Percentiles rank a stretch among this genome's conserved stretches.
phyloP scores from a whole-genome alignment of 2,797 vertebrate species.

The Perodicticus potto region DNA sequence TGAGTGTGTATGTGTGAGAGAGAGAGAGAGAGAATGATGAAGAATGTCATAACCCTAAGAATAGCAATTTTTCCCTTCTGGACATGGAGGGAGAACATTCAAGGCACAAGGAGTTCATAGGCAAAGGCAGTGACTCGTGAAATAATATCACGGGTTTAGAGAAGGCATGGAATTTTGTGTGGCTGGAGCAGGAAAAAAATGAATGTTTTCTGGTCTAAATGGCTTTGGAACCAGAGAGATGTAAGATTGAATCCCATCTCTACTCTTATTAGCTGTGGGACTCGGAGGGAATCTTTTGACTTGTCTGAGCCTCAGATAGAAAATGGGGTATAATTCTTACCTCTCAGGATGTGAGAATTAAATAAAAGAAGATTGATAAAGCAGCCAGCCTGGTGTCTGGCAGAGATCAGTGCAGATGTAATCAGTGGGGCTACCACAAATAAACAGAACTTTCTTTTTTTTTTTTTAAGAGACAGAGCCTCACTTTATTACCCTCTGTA shows the following conservation, averaged over 20 bases:
- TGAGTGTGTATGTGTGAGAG: no score
- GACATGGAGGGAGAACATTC: not conserved
- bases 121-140: not conserved
- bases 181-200: not conserved
- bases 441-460: not conserved
- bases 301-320: not conserved
- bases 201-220: not conserved
- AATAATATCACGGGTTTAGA: fast-evolving
- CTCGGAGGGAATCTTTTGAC: not conserved
- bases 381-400: not conserved
- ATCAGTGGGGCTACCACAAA: not conserved
- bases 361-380: not conserved
- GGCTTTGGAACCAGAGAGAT: not conserved
- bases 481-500: no score
- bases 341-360: not conserved
- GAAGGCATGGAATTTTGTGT: not conserved
- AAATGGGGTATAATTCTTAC: not conserved
- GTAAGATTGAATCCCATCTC: not conserved
- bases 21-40: not conserved
- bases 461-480: no score
- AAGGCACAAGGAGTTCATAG: not conserved
- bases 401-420: not conserved
- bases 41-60: not conserved
- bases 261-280: not conserved
- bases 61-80: not conserved